A percentile compares a stretch with the other conserved stretches of the same genome.
phyloP scores from a whole-genome alignment of 1,140 invertebrate species.

The Epicauta chinensis region DNA sequence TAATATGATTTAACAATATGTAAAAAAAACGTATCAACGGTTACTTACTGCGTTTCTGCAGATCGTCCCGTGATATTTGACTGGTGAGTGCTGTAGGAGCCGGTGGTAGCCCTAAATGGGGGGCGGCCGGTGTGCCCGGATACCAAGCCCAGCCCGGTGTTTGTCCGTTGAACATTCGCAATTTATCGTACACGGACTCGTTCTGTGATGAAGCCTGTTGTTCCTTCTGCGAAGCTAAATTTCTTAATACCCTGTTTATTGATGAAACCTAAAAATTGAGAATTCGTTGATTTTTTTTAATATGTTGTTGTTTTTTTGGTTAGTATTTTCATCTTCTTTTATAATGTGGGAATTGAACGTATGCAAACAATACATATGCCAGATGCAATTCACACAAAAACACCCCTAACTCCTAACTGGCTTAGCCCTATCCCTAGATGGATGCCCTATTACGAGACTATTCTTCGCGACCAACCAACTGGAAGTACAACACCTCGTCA shows the following conservation, averaged over 20 bases:
- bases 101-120: conserved; percentile 42
- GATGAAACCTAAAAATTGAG: conserved; percentile 78
- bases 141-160: conserved; percentile 42
- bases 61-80: conserved; percentile 51
- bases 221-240: conserved; percentile 88
- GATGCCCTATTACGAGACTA: conserved; percentile 34
- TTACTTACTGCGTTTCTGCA: conserved; percentile 58
- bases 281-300: background rate
- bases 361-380: conserved; percentile 35
- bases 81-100: conserved; percentile 41
- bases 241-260: conserved; percentile 95
- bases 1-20: background rate
- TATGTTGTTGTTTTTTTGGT: too few species aligned
- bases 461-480: conserved; percentile 38
- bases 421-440: conserved; percentile 37
- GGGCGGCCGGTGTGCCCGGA: conserved; percentile 40
- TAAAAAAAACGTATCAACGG: too few species aligned
- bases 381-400: conserved; percentile 36
- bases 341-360: conserved; percentile 34
- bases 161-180: conserved; percentile 77
- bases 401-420: conserved; percentile 30
- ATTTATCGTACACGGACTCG: conserved; percentile 76
- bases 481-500: conserved; percentile 40
- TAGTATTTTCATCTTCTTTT: too few species aligned
- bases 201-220: conserved; percentile 55